These are phyloP conservation scores for Dolomedes plantarius DNA, from an alignment of 2,888 invertebrate species.

Conservation along the genomic window DNA sequence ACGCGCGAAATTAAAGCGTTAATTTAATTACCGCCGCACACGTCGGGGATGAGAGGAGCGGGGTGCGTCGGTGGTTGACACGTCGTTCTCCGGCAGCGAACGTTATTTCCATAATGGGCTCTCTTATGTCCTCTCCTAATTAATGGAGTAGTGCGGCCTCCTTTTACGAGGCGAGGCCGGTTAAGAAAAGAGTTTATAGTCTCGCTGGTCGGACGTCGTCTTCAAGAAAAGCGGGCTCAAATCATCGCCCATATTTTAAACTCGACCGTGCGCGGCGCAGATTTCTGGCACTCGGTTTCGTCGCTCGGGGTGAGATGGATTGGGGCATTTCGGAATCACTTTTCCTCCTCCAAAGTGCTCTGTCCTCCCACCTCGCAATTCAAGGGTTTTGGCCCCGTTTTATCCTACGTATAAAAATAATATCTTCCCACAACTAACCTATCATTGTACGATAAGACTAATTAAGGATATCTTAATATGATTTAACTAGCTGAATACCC, in stretches of 20 bases:
- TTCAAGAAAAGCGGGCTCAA: constrained; percentile 60
- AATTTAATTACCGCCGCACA: constrained; percentile 69
- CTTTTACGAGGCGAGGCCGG: constrained; percentile 63
- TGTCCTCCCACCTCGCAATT: too few relatives aligned
- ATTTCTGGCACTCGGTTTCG: constrained; percentile 1
- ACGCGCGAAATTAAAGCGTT: constrained; percentile 70
- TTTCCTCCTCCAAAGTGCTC: too few relatives aligned
- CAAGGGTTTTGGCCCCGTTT: too few relatives aligned
- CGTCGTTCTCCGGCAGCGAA: constrained; percentile 58
- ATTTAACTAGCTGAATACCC: too few relatives aligned
- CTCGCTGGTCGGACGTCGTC: constrained; percentile 51
- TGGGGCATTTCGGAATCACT: too few relatives aligned
- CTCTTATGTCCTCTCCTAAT: constrained; percentile 70
- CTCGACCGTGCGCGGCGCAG: constrained; percentile 12
- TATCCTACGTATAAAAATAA: too few relatives aligned
- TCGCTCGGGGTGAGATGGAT: too few relatives aligned
- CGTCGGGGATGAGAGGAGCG: constrained; percentile 23
- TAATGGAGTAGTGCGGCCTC: constrained; percentile 61
- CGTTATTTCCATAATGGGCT: constrained; percentile 70
- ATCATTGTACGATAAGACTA: too few relatives aligned
- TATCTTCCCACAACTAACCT: too few relatives aligned
- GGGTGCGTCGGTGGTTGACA: constrained; percentile 58
- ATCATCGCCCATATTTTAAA: constrained; percentile 44
- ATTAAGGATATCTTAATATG: too few relatives aligned
- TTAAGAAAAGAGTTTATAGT: constrained; percentile 70